Percentiles rank a stretch among this genome's conserved stretches.
These are phyloP conservation scores for Sclerurus mexicanus DNA, from an alignment of 2,113 vertebrate species.

Conservation along the genomic window DNA sequence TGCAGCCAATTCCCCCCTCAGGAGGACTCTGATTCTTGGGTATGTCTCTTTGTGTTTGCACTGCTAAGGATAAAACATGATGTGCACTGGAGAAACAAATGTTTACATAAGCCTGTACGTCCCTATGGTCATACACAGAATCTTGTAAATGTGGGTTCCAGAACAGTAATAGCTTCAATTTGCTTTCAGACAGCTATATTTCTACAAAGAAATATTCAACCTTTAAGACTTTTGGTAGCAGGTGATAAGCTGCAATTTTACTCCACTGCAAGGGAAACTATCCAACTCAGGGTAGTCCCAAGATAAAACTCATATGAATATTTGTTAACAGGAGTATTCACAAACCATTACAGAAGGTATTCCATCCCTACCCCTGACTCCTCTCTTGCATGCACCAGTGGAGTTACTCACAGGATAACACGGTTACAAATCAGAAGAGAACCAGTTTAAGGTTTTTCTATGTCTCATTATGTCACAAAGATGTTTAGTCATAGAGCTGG, in stretches of 20 bases:
- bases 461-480: not conserved
- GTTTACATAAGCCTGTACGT: rapidly evolving
- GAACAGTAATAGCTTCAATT: not conserved
- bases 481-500: not conserved
- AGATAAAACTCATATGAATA: not conserved
- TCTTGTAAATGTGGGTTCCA: not conserved
- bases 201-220: not conserved
- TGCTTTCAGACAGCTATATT: not conserved
- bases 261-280: not conserved
- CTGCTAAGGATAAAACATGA: not conserved
- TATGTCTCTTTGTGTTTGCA: not conserved
- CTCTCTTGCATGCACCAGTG: not conserved
- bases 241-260: not conserved
- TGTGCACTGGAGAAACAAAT: not conserved
- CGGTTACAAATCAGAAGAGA: not conserved
- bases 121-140: not conserved
- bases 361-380: not conserved
- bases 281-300: not conserved
- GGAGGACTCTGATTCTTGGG: not conserved
- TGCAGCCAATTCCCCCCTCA: not conserved
- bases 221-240: not conserved
- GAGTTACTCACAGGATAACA: rapidly evolving
- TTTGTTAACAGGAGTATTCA: not conserved
- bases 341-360: not conserved
- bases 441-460: not conserved